phyloP scores from a whole-genome alignment of 2,888 invertebrate genomes.

The Dinocampus coccinellae region DNA sequence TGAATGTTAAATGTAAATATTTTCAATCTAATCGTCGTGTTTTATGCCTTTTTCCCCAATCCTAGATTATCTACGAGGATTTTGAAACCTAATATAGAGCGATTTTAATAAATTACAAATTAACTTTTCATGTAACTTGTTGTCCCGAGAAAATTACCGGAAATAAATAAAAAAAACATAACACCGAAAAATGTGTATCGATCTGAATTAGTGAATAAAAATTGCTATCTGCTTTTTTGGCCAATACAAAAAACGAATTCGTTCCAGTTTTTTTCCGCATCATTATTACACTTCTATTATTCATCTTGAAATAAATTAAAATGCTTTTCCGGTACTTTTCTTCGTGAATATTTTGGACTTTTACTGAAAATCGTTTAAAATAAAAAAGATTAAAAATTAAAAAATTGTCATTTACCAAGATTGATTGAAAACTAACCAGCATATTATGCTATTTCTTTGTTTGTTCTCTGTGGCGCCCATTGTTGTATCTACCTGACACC shows the following conservation, averaged over 20 bases:
- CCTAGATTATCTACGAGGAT: slow-evolving; percentile 20
- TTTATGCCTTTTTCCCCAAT: slow-evolving; percentile 37
- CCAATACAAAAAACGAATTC: neutral
- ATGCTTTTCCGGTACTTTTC: slow-evolving; percentile 35
- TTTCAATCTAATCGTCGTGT: slow-evolving; percentile 57
- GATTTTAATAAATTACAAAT: neutral
- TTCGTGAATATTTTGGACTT: slow-evolving; percentile 23
- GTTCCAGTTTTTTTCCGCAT: neutral
- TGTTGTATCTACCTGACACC: slow-evolving; percentile 68
- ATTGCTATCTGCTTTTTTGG: neutral
- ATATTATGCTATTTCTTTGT: slow-evolving; percentile 67
- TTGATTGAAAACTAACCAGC: slow-evolving; percentile 58
- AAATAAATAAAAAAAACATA: neutral
- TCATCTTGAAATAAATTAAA: neutral
- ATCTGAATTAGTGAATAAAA: neutral
- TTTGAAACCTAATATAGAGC: neutral
- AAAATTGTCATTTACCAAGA: neutral
- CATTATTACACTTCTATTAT: neutral
- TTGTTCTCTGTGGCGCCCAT: slow-evolving; percentile 69
- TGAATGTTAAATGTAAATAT: slow-evolving; percentile 61
- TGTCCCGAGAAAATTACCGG: slow-evolving; percentile 38
- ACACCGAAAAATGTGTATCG: neutral
- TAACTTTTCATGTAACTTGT: neutral
- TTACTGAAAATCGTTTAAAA: neutral
- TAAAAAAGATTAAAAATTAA: neutral